Evolutionary conservation across 2,888 invertebrate genomes (phyloP).

Genomic region (Papilio protenor): DNA sequence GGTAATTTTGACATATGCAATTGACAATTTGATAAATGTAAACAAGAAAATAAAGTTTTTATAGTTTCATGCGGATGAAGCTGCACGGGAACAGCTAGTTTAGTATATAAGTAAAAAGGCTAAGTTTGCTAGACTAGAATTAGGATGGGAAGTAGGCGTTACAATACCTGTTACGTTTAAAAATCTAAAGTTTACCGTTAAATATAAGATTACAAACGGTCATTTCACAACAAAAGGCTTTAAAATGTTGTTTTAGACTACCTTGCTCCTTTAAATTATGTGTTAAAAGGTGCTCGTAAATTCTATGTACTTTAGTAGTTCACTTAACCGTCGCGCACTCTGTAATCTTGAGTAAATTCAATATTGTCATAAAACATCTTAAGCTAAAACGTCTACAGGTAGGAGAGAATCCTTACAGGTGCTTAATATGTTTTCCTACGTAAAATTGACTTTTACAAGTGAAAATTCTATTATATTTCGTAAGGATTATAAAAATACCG

Average conservation of each 20-base stretch:
- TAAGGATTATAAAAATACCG: neutral
- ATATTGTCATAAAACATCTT: constrained; percentile 30
- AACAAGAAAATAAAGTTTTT: too few relatives aligned
- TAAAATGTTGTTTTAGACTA: neutral
- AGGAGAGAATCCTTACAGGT: constrained; percentile 2
- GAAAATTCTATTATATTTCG: neutral
- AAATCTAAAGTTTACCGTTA: neutral
- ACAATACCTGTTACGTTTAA: too few relatives aligned
- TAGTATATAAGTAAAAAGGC: neutral
- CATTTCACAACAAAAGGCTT: neutral
- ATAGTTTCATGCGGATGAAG: too few relatives aligned
- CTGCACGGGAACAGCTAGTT: too few relatives aligned
- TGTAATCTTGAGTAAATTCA: constrained; percentile 25
- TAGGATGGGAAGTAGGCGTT: too few relatives aligned
- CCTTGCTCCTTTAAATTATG: neutral
- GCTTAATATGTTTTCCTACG: neutral
- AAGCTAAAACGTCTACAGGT: constrained; percentile 21
- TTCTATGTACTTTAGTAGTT: constrained; percentile 24
- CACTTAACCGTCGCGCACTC: constrained; percentile 20
- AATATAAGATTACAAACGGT: neutral
- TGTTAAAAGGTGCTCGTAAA: constrained; percentile 10
- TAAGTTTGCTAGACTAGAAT: neutral
- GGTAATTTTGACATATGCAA: too few relatives aligned
- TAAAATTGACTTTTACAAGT: constrained; percentile 1
- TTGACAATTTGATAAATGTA: too few relatives aligned